Percentiles rank a stretch among this genome's conserved stretches.
Evolutionary conservation across 2,888 invertebrate species (phyloP).

Genomic region (Zygogramma bicolorata): DNA sequence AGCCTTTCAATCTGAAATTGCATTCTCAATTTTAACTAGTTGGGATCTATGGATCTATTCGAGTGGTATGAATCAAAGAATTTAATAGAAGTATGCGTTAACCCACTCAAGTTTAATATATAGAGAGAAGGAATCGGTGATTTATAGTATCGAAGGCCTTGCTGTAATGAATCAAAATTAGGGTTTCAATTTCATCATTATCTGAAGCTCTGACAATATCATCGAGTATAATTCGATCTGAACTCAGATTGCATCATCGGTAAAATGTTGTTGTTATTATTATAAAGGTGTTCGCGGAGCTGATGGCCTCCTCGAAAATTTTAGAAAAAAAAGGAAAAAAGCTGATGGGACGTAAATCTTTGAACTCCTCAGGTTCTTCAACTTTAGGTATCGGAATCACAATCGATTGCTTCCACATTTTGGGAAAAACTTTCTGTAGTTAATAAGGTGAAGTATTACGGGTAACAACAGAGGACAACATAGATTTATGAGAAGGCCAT

Average conservation of each 20-base stretch:
- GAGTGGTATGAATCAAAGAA: slow-evolving; percentile 7
- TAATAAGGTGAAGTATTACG: background rate
- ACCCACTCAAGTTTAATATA: slow-evolving; percentile 13
- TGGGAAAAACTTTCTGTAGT: slow-evolving; percentile 1
- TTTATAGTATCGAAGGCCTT: slow-evolving; percentile 15
- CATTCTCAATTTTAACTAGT: background rate
- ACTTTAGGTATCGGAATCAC: no score
- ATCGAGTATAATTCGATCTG: background rate
- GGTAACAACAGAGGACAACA: background rate
- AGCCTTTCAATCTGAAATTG: background rate
- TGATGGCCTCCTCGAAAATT: background rate
- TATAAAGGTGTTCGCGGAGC: slow-evolving; percentile 2
- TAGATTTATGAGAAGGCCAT: slow-evolving; percentile 6
- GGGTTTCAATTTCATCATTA: background rate
- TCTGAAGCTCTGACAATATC: slow-evolving; percentile 19
- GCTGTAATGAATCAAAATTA: slow-evolving; percentile 6
- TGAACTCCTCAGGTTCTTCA: no score
- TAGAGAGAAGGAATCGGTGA: slow-evolving; percentile 5
- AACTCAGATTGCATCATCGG: background rate
- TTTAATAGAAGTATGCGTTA: slow-evolving; percentile 6
- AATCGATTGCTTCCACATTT: slow-evolving; percentile 3
- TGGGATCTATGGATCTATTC: slow-evolving; percentile 16
- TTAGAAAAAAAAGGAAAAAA: slow-evolving; percentile 1
- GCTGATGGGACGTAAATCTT: no score
- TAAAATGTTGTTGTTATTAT: slow-evolving; percentile 1